phyloP scores from a whole-genome alignment of 2,888 invertebrate species.

The Apamea sordens region DNA sequence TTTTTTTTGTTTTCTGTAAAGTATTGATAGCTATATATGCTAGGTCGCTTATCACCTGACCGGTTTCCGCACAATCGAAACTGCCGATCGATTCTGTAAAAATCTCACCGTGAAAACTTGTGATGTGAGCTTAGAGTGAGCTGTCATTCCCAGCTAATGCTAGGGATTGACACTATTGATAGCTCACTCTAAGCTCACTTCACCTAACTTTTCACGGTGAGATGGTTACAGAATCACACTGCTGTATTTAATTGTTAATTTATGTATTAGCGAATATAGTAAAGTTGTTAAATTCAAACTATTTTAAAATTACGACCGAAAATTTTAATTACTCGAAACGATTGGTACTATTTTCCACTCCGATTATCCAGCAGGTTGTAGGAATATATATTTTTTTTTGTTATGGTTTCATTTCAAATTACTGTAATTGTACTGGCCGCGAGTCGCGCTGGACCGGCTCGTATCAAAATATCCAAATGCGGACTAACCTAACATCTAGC shows the following conservation, averaged over 20 bases:
- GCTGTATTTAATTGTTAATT: constrained; percentile 55
- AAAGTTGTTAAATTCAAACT: background rate
- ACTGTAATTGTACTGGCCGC: background rate
- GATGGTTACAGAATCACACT: no score
- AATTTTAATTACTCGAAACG: background rate
- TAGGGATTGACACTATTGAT: no score
- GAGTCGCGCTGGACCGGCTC: constrained; percentile 28
- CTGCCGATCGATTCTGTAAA: no score
- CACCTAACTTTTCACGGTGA: no score
- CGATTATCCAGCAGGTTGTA: background rate
- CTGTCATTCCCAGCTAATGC: no score
- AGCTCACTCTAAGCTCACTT: no score
- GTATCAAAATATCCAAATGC: constrained; percentile 38
- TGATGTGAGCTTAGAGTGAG: no score
- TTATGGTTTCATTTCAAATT: background rate
- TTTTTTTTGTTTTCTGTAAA: background rate
- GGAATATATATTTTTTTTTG: background rate
- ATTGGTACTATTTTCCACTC: background rate
- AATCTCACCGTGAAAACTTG: no score
- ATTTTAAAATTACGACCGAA: background rate
- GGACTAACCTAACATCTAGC: constrained; percentile 23
- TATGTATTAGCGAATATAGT: constrained; percentile 22
- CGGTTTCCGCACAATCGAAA: constrained; percentile 61
- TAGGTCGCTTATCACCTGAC: constrained; percentile 47
- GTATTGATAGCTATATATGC: background rate